These are phyloP conservation scores for Polyommatus iphigenia DNA, from an alignment of 2,888 invertebrate genomes.

Conservation along the genomic window DNA sequence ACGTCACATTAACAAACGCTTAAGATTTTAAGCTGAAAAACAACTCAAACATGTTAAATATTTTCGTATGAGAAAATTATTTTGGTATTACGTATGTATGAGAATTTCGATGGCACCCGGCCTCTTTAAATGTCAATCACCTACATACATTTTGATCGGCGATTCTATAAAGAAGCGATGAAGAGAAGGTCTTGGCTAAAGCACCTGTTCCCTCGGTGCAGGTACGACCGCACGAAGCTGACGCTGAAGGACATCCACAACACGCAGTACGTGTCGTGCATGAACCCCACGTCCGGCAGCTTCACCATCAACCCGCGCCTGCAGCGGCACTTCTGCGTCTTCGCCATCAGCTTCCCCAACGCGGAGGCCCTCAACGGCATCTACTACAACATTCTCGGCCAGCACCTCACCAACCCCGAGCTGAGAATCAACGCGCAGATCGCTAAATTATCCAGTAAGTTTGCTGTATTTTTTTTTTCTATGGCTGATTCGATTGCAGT, in stretches of 20 bases:
- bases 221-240: conserved; percentile 86
- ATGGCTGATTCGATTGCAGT: not conserved
- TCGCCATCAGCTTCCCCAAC: conserved; percentile 91
- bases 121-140: no score
- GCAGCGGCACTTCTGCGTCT: conserved; percentile 94
- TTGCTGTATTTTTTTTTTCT: no score
- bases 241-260: conserved; percentile 96
- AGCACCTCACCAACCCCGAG: conserved; percentile 91
- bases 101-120: no score
- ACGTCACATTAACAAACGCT: no score
- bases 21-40: no score
- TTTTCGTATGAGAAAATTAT: no score
- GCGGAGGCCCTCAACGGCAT: conserved; percentile 91
- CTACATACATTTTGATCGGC: no score
- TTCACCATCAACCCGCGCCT: conserved; percentile 97
- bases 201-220: not conserved
- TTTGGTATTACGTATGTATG: no score
- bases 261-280: conserved; percentile 97
- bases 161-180: no score
- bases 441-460: conserved; percentile 81
- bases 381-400: conserved; percentile 92
- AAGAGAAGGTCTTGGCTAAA: no score
- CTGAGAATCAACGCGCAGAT: conserved; percentile 87
- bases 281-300: conserved; percentile 99
- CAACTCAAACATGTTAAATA: no score